Evolutionary conservation across 2,888 invertebrate genomes (phyloP), one percentile per base, ranked within the genome.

Genomic region (Boloria selene): DNA sequence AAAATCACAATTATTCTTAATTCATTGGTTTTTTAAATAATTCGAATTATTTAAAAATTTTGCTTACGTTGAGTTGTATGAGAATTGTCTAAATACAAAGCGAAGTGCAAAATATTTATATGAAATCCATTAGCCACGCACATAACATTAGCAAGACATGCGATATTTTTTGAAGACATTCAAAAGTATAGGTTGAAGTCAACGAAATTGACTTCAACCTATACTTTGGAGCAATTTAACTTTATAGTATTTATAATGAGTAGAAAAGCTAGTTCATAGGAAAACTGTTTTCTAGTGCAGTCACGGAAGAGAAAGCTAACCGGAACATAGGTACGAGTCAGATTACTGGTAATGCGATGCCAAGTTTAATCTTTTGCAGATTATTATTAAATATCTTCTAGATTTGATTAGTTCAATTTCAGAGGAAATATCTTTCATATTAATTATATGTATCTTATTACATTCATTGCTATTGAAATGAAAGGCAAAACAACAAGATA

Each of bases 231-330:
- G 47, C 18, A 38, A 64, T 64, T 18, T 47, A 52, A 64, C 38
- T 52, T 60, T 60, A 59, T 38, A 59, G 59, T 55, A 67, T 60
- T 64, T 47, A 53, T 64, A 69, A 66, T 66, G 49, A 69, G 60
- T 72, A 73, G 74, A 73, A 75, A 75, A 73, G 53, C 70, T 56
- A 70, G 73, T 72, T 71, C 72, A 66, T 69, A 75, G 75, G 76
- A 77, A 77, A 74, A 74, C 67, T 72, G 77, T 82, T 81, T 82
- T 80, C 79, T 79, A 74, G 56, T 71, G 69, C 69, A 68, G 65
- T 73, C 72, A 67, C 79, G 82, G 82, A 82, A 83, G 84, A 76
- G 83, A 84, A 83, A 84, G 82, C 77, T 63, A 66, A 62, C 70
- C 68, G 75, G 74, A 74, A 75, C 67, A 38, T 61, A 53, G 53